Conservation (phyloP, 2,888 invertebrate species). For the Glyphotaelius pellucidus region DNA sequence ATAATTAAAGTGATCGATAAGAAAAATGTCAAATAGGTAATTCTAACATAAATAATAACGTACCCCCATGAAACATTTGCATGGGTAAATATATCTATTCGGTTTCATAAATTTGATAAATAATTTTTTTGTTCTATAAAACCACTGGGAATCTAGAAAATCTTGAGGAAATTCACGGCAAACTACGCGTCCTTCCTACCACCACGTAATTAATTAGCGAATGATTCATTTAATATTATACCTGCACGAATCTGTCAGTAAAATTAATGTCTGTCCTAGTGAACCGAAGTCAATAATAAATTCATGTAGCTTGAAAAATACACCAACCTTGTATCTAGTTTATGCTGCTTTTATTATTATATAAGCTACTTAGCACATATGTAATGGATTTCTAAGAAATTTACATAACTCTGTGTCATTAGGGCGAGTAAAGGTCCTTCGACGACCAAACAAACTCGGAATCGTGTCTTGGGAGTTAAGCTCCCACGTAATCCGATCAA, state of each 20-base stretch:
- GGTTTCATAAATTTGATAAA: too few species aligned
- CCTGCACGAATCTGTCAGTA: neutral
- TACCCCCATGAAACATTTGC: too few species aligned
- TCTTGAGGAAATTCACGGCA: too few species aligned
- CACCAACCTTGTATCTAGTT: neutral
- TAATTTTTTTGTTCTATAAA: too few species aligned
- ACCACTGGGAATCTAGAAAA: too few species aligned
- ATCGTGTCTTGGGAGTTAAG: neutral
- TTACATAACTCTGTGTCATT: neutral
- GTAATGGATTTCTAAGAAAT: conserved; percentile 9
- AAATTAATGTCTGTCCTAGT: neutral
- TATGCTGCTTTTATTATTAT: neutral
- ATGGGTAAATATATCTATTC: too few species aligned
- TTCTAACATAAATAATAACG: too few species aligned
- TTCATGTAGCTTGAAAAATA: neutral
- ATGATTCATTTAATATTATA: neutral
- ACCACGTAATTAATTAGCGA: neutral
- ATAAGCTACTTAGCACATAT: neutral
- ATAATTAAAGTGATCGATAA: neutral
- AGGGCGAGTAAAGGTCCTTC: neutral
- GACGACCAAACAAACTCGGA: neutral
- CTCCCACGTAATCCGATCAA: neutral
- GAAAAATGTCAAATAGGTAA: too few species aligned
- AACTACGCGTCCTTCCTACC: neutral
- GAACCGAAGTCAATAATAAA: neutral